Evolutionary conservation across 2,888 invertebrate genomes (phyloP), one percentile per base, ranked within the genome.

Genomic region (Ophion slaviceki): DNA sequence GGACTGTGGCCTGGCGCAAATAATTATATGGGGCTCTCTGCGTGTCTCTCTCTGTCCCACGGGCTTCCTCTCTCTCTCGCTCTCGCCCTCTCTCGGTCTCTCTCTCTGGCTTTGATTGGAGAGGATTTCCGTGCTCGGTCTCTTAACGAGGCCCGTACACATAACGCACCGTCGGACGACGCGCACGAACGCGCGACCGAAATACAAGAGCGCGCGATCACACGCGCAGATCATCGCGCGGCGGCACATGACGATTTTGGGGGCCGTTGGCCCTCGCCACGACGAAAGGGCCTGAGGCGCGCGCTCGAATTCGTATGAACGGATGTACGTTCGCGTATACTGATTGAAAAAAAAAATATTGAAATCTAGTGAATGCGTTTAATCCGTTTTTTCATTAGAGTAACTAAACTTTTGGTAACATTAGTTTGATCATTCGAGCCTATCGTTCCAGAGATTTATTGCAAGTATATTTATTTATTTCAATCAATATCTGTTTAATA

Each of bases 51-150:
- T 14, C 24, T 67, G 32, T 32, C 32, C 32, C 32, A 32, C 32
- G 32, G 32, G 4, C 4, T 2, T 32, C 32, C 57, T 76, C 36
- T 66, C 66, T 64, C 40, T 40, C 53, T 17, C 14, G 5, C 53
- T 17, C 53, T 5, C 14, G 47, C 47, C 8, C 47, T 47, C 3
- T 47, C 11, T 47, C 47, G 47, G 1, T 45, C 24, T 67, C 57
- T 67, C 57, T 76, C 36, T 66, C 66, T 64, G 17, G 66, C 66
- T 85, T 82, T 80, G 85, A 82, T 85, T 80, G 80, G 82, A 75
- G 85, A 85, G 80, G 82, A 82, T 85, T 85, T 85, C 85, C 82
- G 82, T 71, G 76, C 71, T 76, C 77, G 75, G 80, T 80, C 75
- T 67, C 80, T 82, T 85, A 85, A 85, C 82, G 82, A 85, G 80